Base-by-base conservation (phyloP, 2,888 invertebrate genomes). In the Cheilosia scutellata region DNA sequence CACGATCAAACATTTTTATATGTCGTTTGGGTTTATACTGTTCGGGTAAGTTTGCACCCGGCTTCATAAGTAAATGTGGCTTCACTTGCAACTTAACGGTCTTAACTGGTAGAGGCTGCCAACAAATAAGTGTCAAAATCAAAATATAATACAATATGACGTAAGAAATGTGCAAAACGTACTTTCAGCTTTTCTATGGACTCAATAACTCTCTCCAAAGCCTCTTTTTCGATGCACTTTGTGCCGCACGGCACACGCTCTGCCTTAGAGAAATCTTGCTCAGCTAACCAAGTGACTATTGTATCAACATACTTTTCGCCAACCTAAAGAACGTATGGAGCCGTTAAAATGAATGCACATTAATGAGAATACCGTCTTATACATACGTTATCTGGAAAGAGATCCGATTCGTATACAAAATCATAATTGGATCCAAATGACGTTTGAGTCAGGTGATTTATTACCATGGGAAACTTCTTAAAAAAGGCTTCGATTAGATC, bases 81-180 rank as follows among this genome's bases (percentile, higher is more conserved):
- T 96, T 96, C 51, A 97, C 96, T 90, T 96, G 95, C 92, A 97
- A 93, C 27, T 94, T 94, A 51, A 95, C 93, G 51, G 93, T 94
- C 89, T 94, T 95, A 0, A 91, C 89, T 0, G 90, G 89, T 86
- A 89, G 62, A 58, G 80, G 88, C 90, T 91, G 37, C 20, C 77
- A 76, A 75, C 29, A 63, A 58, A 58, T 31, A 66, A 27, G 49
- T 25, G 44, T 20, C 27, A 25, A 5, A 3, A 11, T 16, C 0
- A 0, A n/a, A 37, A 25, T 27, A 53, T 37, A 49, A 47, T 53
- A 33, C 2, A 6, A 51, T 53, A 47, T 9, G 37, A 1, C 9
- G n/a, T 5, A 2, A 29, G 0, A 9, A n/a, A 20, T 9, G 7
- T 51, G 33, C 2, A n/a, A 5, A 62, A 0, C 65, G 58, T 29